Conservation (phyloP, 2,797 vertebrate genomes). For the Discoglossus pictus region DNA sequence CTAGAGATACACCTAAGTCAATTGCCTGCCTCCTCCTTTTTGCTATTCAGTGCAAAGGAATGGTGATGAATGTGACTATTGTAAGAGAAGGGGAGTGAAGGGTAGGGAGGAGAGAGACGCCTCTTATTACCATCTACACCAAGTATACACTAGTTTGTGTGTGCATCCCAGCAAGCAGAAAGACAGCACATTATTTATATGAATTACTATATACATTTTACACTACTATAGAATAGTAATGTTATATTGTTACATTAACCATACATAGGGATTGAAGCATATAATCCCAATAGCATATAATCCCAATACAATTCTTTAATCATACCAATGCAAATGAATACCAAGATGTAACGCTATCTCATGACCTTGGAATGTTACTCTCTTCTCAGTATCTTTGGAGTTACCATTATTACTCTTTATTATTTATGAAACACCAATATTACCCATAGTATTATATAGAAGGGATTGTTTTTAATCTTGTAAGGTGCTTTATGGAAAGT, state of each 20-base stretch:
- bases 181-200: background rate
- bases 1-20: conserved; percentile 42
- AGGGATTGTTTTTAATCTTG: too few relatives aligned
- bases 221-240: too few relatives aligned
- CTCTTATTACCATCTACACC: conserved; percentile 45
- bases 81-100: conserved; percentile 14
- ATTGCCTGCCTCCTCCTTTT: conserved; percentile 19
- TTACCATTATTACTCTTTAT: too few relatives aligned
- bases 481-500: too few relatives aligned
- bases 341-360: conserved; percentile 1
- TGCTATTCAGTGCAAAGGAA: conserved; percentile 28
- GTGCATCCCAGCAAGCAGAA: background rate
- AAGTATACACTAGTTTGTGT: conserved; percentile 14
- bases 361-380: conserved; percentile 28
- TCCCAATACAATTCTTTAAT: too few relatives aligned
- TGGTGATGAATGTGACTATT: conserved; percentile 51
- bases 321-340: too few relatives aligned
- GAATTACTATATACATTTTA: background rate
- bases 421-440: too few relatives aligned
- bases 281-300: too few relatives aligned
- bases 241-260: too few relatives aligned
- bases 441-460: too few relatives aligned
- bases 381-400: too few relatives aligned
- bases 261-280: too few relatives aligned
- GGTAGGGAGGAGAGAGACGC: conserved; percentile 37